A percentile compares a stretch with the other conserved stretches of the same genome.
Evolutionary conservation across 2,797 vertebrate species (phyloP).

Genomic region (Cuniculus paca): DNA sequence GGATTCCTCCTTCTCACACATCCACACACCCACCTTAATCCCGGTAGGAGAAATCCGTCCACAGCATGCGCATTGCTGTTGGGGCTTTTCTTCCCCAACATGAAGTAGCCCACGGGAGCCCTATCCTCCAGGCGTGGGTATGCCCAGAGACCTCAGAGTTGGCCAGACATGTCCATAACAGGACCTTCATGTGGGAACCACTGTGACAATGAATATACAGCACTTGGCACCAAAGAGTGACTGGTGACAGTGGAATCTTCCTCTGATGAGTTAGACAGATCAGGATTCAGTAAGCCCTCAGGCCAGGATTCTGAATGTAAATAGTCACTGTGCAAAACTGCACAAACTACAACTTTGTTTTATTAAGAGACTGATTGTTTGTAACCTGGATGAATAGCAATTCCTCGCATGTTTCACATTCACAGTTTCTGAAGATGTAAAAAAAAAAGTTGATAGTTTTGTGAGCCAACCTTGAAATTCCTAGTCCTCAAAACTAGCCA

Average conservation of each 20-base stretch:
- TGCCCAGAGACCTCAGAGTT: slow-evolving; percentile 20
- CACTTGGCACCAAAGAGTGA: not conserved
- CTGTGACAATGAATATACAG: not conserved
- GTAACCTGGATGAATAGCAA: slow-evolving; percentile 50
- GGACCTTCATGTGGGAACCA: not conserved
- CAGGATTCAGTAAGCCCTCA: not conserved
- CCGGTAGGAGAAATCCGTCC: not conserved
- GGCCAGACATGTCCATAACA: not conserved
- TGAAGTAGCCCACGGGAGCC: not conserved
- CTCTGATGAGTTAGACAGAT: slow-evolving; percentile 9
- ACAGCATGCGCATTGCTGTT: not conserved
- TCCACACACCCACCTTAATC: not conserved
- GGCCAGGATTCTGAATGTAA: slow-evolving; percentile 17
- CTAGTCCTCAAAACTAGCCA: slow-evolving; percentile 58
- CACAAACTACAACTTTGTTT: not conserved
- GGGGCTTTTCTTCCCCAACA: not conserved
- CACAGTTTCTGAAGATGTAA: not conserved
- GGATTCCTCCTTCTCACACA: not conserved
- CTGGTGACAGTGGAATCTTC: slow-evolving; percentile 33
- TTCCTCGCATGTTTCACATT: slow-evolving; percentile 40
- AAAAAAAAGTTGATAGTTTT: slow-evolving; percentile 43
- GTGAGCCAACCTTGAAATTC: slow-evolving; percentile 64
- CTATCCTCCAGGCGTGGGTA: not conserved
- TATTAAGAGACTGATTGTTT: slow-evolving; percentile 36
- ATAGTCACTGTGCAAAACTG: slow-evolving; percentile 23